Conservation (phyloP, 2,888 invertebrate species). For the Drosophila aldrichi region DNA sequence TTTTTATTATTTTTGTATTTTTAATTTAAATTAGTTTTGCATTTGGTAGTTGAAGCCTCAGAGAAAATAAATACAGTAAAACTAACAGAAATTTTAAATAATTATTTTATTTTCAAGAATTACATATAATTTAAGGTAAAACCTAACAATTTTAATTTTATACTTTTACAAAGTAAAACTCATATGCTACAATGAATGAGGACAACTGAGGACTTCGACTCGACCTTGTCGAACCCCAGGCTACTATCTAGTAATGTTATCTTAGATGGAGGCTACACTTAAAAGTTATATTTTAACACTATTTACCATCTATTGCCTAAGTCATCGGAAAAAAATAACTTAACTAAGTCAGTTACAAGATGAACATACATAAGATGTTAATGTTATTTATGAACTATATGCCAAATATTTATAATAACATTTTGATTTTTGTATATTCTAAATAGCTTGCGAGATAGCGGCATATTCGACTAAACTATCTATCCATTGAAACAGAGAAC, state of each 20-base stretch:
- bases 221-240: not conserved
- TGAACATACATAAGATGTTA: not conserved
- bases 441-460: constrained; percentile 61
- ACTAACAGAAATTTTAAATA: constrained; percentile 13
- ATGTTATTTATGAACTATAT: not conserved
- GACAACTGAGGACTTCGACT: not conserved
- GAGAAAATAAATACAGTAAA: constrained; percentile 56
- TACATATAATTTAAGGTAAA: not conserved
- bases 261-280: not conserved
- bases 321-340: not conserved
- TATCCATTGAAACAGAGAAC: not conserved
- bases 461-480: constrained; percentile 49
- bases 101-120: not conserved
- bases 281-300: not conserved
- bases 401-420: not conserved
- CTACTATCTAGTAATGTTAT: not conserved
- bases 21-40: constrained; percentile 50
- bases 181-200: not conserved
- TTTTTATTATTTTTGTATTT: constrained; percentile 34
- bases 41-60: constrained; percentile 54
- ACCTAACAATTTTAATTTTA: not conserved
- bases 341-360: not conserved
- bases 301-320: not conserved
- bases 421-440: constrained; percentile 9
- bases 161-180: not conserved